Percentiles rank a stretch among this genome's conserved stretches.
Evolutionary conservation across 1,140 invertebrate genomes (phyloP).

Genomic region (Campodea augens): DNA sequence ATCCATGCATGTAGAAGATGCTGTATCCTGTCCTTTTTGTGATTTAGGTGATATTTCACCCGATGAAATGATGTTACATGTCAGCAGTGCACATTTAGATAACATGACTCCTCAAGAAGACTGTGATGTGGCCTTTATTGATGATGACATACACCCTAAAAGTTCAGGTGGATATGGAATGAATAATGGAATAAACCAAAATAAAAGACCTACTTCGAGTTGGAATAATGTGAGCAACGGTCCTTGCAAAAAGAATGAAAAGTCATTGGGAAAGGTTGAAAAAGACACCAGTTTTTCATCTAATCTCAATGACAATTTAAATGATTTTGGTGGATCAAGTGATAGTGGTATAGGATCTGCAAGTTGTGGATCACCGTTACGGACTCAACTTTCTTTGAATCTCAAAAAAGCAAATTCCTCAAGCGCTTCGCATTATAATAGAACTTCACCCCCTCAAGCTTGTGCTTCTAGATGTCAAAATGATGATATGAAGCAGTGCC

Average conservation of each 20-base stretch:
- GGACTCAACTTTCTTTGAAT: constrained; percentile 40
- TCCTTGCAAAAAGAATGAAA: too few relatives aligned
- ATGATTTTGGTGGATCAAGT: neutral
- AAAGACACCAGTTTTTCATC: neutral
- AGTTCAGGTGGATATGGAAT: constrained; percentile 20
- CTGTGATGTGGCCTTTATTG: constrained; percentile 34
- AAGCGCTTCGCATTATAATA: too few relatives aligned
- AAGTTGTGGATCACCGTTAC: constrained; percentile 36
- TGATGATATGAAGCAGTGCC: constrained; percentile 32
- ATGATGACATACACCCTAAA: too few relatives aligned
- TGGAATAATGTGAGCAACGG: too few relatives aligned
- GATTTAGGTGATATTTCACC: constrained; percentile 45
- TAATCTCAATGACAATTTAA: neutral
- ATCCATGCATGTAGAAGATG: constrained; percentile 50
- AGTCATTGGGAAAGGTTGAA: too few relatives aligned
- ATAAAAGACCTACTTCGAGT: neutral
- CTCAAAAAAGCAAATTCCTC: constrained; percentile 25
- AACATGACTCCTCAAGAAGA: constrained; percentile 49
- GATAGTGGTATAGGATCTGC: constrained; percentile 12
- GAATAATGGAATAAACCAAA: neutral
- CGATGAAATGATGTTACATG: constrained; percentile 52
- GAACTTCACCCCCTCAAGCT: neutral
- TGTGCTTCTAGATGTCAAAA: neutral
- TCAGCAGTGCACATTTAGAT: constrained; percentile 59
- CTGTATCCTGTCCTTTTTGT: constrained; percentile 60